phyloP scores from a whole-genome alignment of 2,888 invertebrate species.

The Quadroppia sp. region DNA sequence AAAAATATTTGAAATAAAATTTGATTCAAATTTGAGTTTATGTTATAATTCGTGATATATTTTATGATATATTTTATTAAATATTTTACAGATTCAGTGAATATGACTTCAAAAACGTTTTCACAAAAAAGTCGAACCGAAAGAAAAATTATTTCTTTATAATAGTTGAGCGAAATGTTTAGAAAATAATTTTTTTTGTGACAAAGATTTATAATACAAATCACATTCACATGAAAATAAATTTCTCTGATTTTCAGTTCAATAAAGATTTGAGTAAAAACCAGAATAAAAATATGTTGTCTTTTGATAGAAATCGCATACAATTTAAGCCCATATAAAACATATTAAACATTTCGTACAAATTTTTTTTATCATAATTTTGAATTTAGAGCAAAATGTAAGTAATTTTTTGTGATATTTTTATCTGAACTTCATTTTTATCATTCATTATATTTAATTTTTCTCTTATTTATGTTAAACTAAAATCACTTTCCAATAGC shows the following conservation, averaged over 20 bases:
- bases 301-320: background rate
- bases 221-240: background rate
- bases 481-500: background rate
- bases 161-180: background rate
- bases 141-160: conserved; percentile 26
- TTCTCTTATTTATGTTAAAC: background rate
- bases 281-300: background rate
- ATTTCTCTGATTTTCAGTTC: background rate
- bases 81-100: conserved; percentile 18
- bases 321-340: too few species aligned
- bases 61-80: background rate
- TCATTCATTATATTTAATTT: background rate
- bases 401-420: conserved; percentile 2
- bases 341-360: too few species aligned
- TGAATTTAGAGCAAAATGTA: too few species aligned
- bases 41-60: background rate
- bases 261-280: background rate
- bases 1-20: background rate
- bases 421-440: background rate
- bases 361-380: too few species aligned
- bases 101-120: background rate
- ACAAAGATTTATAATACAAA: background rate
- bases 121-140: conserved; percentile 25
- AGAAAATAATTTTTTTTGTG: background rate
- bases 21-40: background rate